Base-by-base conservation (phyloP, 2,113 vertebrate genomes). In the Zootoca vivipara region DNA sequence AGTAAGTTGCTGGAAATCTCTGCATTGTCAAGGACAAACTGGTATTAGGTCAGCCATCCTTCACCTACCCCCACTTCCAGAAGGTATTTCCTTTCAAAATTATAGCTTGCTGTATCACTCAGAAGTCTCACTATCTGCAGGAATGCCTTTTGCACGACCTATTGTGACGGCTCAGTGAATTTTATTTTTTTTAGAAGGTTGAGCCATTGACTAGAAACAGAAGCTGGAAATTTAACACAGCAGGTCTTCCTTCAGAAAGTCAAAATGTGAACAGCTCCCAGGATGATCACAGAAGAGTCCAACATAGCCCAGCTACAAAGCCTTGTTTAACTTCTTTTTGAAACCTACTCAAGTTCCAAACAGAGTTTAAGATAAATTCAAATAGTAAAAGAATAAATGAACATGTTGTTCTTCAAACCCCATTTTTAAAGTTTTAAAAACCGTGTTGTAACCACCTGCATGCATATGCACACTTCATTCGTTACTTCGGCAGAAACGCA, bases 81-180 rank as follows among this genome's bases (percentile, higher is more conserved):
- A 82, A 65, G 40, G 22, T 22, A 38, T 82, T 79, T 46, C 72
- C 83, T 85, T 40, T 40, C 4, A 86, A 79, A 83, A 56, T 80
- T 35, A 91, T 56, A 83, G 40, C 16, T 42, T 40, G 58, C 56
- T 46, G 4, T 78, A 18, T 78, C 65, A 62, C 1, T 62, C 67
- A 78, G 88, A 86, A 92, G 52, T 7, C 33, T 62, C 40, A 86
- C 85, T 92, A 15, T 52, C 78, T 91, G 35, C 62, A 85, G 81
- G 89, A 70, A 72, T 1, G 1, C 75, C 52, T 40, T 85, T 91
- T 85, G 52, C 33, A 64, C 69, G 42, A 89, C 56, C 40, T 85
- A 72, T 64, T 87, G 80, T 69, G 58, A 89, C 84, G 92, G 75
- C 82, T 79, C 65, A 52, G 18, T 46, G 72, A 90, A 56, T 77